Conservation (phyloP, 2,113 vertebrate species). For the Rhegmatorhina hoffmannsi region DNA sequence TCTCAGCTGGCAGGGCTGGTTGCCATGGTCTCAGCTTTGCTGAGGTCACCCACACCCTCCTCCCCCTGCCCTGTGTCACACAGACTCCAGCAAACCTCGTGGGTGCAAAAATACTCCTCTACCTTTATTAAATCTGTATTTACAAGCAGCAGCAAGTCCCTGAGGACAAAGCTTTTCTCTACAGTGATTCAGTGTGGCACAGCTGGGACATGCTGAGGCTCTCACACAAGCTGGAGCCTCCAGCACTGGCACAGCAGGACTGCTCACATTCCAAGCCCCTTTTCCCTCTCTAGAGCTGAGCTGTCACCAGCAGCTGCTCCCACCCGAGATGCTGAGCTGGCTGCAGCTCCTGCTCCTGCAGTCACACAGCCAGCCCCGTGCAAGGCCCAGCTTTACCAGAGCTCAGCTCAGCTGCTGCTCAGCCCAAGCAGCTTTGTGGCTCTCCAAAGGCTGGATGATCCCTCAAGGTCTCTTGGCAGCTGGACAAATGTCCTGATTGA, state of each 20-base stretch:
- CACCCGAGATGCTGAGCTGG: not conserved
- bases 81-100: not conserved
- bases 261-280: not conserved
- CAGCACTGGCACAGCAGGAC: not conserved
- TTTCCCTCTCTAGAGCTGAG: not conserved
- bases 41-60: not conserved
- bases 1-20: not conserved
- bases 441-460: not conserved
- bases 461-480: constrained; percentile 69
- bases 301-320: not conserved
- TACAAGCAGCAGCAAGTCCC: not conserved
- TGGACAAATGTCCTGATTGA: constrained; percentile 87
- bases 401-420: not conserved
- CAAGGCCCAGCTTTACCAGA: not conserved
- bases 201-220: not conserved
- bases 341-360: not conserved
- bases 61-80: not conserved
- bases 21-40: not conserved
- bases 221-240: not conserved
- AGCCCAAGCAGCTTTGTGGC: not conserved
- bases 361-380: not conserved
- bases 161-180: not conserved
- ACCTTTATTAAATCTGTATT: constrained; percentile 17
- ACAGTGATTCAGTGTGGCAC: not conserved
- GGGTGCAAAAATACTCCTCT: not conserved